Percentiles rank a stretch among this genome's conserved stretches.
These are phyloP conservation scores for Platorchestia sp. DNA, from an alignment of 1,140 invertebrate species.

Conservation along the genomic window DNA sequence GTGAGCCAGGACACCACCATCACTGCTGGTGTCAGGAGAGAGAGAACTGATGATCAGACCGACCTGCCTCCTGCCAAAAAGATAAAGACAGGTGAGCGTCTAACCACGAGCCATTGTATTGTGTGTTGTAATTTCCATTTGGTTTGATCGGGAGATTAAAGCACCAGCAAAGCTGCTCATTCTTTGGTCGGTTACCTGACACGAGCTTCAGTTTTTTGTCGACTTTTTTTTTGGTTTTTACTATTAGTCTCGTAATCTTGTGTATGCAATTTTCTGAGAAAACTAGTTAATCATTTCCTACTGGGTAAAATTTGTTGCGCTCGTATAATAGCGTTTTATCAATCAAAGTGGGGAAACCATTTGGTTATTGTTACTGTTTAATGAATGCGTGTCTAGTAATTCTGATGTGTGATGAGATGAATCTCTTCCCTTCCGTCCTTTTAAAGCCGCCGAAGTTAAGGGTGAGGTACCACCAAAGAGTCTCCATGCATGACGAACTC, in stretches of 20 bases:
- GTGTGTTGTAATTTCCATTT: not conserved
- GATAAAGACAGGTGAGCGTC: not conserved
- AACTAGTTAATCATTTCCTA: not conserved
- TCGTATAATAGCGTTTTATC: too few species aligned
- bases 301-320: not conserved
- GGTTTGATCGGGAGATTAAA: not conserved
- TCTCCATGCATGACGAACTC: too few species aligned
- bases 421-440: too few species aligned
- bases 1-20: constrained; percentile 36
- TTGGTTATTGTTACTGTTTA: too few species aligned
- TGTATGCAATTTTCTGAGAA: not conserved
- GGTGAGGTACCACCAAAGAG: too few species aligned
- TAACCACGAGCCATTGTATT: not conserved
- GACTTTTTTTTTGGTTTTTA: not conserved
- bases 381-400: too few species aligned
- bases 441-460: too few species aligned
- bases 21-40: not conserved
- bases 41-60: not conserved
- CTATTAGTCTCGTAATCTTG: not conserved
- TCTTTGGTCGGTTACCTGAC: too few species aligned
- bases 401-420: too few species aligned
- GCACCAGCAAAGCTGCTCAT: not conserved
- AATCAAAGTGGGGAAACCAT: too few species aligned
- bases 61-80: constrained; percentile 33
- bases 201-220: too few species aligned